Percentiles rank a stretch among this genome's conserved stretches.
Evolutionary conservation across 2,113 vertebrate genomes (phyloP).

Genomic region (Psittacara wagleri): DNA sequence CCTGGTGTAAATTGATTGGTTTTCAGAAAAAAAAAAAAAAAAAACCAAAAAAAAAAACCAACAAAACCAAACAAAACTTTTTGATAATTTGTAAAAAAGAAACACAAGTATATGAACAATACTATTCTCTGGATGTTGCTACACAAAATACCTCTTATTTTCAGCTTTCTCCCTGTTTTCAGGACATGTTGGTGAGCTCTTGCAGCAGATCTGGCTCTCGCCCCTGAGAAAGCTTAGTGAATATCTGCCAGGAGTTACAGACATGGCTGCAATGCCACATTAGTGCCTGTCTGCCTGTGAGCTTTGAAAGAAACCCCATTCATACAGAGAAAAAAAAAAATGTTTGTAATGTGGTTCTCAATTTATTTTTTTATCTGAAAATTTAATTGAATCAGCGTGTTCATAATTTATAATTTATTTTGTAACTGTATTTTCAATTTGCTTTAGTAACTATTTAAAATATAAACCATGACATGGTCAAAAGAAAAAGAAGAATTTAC

Average conservation of each 20-base stretch:
- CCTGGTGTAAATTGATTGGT: neutral
- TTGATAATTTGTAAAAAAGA: neutral
- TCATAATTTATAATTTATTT: neutral
- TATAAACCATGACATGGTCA: neutral
- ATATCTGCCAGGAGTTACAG: neutral
- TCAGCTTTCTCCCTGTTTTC: neutral
- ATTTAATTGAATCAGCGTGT: neutral
- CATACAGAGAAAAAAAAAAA: neutral
- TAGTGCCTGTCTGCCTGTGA: neutral
- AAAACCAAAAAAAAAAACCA: neutral
- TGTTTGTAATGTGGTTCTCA: neutral
- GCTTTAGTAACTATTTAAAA: neutral
- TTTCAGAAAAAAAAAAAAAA: neutral
- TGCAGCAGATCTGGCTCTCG: neutral
- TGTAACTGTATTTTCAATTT: neutral
- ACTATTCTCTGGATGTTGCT: neutral
- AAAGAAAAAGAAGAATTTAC: neutral
- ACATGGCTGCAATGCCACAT: neutral
- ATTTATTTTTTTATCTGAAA: constrained; percentile 4
- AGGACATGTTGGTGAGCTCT: neutral
- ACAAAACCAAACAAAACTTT: neutral
- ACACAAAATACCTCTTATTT: neutral
- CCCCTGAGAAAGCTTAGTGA: neutral
- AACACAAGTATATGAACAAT: neutral
- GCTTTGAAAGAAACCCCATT: neutral